These are phyloP conservation scores for Dicrostonyx torquatus DNA, from an alignment of 2,797 vertebrate species.

Conservation along the genomic window DNA sequence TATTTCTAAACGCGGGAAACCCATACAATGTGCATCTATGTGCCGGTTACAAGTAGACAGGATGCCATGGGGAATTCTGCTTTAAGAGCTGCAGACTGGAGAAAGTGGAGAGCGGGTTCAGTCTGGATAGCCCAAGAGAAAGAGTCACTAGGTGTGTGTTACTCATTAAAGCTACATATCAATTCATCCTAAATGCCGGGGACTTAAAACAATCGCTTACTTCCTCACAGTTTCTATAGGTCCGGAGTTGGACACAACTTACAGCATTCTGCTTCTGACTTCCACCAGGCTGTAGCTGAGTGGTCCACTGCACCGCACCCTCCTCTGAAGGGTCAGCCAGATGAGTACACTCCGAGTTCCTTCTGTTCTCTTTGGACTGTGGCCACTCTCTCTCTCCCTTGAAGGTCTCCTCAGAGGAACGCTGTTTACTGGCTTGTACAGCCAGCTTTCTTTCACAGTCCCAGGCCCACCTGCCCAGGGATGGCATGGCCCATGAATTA, in stretches of 20 bases:
- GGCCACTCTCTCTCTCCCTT: background rate
- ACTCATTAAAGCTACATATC: background rate
- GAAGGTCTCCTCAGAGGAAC: background rate
- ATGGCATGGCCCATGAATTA: background rate
- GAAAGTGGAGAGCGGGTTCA: background rate
- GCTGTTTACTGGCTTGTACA: background rate
- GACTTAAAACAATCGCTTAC: background rate
- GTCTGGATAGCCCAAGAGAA: background rate
- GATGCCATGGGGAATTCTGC: fast-evolving
- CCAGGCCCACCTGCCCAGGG: too few relatives aligned
- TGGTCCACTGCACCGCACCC: background rate
- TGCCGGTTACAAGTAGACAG: background rate
- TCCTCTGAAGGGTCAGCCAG: background rate
- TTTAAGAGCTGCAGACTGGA: background rate
- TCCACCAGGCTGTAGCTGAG: background rate
- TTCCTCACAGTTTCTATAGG: background rate
- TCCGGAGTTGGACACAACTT: background rate
- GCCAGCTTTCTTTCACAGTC: background rate
- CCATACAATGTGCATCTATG: background rate
- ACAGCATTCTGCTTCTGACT: background rate
- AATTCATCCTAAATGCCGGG: background rate
- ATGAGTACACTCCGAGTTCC: background rate
- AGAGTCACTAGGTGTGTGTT: background rate
- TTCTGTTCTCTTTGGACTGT: background rate
- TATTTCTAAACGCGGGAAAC: background rate